A percentile compares a stretch with the other conserved stretches of the same genome.
Conservation (phyloP, 2,797 vertebrate genomes). For the Hapalemur alaotrensis region DNA sequence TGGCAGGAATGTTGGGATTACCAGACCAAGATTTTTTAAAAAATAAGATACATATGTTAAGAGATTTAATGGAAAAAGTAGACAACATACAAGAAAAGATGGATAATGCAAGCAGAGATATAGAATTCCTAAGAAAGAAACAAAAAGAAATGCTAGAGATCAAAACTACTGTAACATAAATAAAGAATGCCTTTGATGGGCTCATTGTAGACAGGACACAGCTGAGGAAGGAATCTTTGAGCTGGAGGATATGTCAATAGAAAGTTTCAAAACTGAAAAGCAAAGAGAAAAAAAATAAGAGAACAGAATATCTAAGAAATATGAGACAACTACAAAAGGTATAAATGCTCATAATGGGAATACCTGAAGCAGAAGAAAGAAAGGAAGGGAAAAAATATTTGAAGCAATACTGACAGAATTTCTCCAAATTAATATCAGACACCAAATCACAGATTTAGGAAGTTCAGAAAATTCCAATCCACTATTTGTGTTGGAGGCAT, state of each 20-base stretch:
- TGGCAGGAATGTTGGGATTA: not conserved
- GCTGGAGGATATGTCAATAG: no score
- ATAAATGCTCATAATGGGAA: no score
- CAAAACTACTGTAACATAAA: not conserved
- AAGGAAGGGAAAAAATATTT: not conserved
- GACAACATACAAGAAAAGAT: not conserved
- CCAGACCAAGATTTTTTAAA: not conserved
- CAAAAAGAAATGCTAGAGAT: not conserved
- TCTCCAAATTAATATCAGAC: not conserved
- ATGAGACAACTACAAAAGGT: not conserved
- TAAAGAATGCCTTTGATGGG: not conserved
- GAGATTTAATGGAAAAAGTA: not conserved
- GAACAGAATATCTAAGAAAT: not conserved
- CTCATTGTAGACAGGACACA: no score
- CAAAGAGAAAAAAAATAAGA: not conserved
- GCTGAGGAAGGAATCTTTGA: not conserved
- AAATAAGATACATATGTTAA: not conserved
- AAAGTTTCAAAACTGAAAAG: not conserved
- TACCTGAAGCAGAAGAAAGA: not conserved
- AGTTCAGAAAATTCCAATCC: not conserved
- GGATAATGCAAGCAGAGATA: not conserved
- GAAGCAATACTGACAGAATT: not conserved
- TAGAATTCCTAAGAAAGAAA: not conserved
- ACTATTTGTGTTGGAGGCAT: not conserved
- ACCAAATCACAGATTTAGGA: not conserved